phyloP scores from a whole-genome alignment of 2,113 vertebrate genomes.

The Chaetorhynchus papuensis region DNA sequence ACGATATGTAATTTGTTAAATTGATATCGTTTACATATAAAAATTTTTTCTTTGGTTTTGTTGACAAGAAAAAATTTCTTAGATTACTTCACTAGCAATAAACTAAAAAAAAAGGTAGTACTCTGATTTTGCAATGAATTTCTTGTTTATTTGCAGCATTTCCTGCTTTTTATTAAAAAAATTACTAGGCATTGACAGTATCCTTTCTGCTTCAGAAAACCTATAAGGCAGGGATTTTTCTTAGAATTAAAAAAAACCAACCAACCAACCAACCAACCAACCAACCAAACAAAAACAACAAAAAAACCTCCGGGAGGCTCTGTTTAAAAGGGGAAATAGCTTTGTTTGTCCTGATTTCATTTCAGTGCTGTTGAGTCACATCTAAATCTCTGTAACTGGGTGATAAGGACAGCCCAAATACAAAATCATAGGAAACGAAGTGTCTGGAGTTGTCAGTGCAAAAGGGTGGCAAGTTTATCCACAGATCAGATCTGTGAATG shows the following conservation, averaged over 20 bases:
- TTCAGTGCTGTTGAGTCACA: background rate
- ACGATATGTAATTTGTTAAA: background rate
- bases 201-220: background rate
- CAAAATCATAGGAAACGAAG: background rate
- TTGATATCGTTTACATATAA: background rate
- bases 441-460: background rate
- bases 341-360: background rate
- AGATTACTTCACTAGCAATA: background rate
- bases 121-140: background rate
- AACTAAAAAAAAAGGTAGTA: background rate
- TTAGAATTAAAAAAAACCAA: background rate
- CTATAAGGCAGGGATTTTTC: background rate
- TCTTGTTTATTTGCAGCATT: background rate
- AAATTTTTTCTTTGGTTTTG: background rate
- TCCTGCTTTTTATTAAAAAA: background rate
- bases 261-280: too few relatives aligned
- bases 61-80: background rate
- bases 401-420: background rate
- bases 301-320: background rate
- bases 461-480: background rate
- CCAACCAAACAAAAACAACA: too few relatives aligned
- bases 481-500: accelerated
- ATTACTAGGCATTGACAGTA: background rate
- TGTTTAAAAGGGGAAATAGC: background rate
- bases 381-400: background rate